Evolutionary conservation across 2,113 vertebrate genomes (phyloP).

Genomic region (Platichthys flesus): DNA sequence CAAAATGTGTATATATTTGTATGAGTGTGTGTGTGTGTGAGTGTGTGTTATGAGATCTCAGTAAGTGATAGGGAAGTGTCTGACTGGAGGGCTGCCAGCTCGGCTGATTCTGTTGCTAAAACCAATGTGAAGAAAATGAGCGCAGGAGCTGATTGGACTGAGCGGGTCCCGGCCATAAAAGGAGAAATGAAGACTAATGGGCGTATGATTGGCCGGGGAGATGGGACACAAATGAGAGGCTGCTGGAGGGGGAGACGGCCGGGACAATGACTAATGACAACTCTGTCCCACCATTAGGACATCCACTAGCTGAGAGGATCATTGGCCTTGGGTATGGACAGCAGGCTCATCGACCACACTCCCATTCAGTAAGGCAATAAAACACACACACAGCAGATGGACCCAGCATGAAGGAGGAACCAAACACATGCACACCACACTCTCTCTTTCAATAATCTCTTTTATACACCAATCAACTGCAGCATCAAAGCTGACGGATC

Average conservation of each 20-base stretch:
- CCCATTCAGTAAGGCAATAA: not conserved
- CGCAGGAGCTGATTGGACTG: slow-evolving; percentile 55
- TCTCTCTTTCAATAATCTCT: slow-evolving; percentile 18
- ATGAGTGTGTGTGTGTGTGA: not conserved
- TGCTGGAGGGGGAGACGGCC: slow-evolving; percentile 11
- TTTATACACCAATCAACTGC: not conserved
- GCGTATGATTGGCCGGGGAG: slow-evolving; percentile 63
- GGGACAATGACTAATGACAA: slow-evolving; percentile 63
- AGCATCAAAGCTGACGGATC: not conserved
- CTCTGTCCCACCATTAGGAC: slow-evolving; percentile 50
- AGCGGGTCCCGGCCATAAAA: slow-evolving; percentile 53
- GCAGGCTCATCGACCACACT: slow-evolving; percentile 46
- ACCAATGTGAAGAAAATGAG: slow-evolving; percentile 68
- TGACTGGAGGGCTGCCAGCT: slow-evolving; percentile 60
- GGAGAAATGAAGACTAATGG: slow-evolving; percentile 76
- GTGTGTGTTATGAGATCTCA: slow-evolving; percentile 15
- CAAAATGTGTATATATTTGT: not conserved
- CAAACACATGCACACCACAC: slow-evolving; percentile 4
- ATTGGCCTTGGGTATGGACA: slow-evolving; percentile 49
- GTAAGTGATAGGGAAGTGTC: slow-evolving; percentile 55
- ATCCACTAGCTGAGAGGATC: slow-evolving; percentile 54
- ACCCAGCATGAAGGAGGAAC: slow-evolving; percentile 16
- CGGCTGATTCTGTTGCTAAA: slow-evolving; percentile 66
- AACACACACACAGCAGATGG: slow-evolving; percentile 15
- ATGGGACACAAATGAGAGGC: slow-evolving; percentile 67